A percentile compares a stretch with the other conserved stretches of the same genome.
Conservation (phyloP, 1,140 invertebrate species). For the Mya arenaria region DNA sequence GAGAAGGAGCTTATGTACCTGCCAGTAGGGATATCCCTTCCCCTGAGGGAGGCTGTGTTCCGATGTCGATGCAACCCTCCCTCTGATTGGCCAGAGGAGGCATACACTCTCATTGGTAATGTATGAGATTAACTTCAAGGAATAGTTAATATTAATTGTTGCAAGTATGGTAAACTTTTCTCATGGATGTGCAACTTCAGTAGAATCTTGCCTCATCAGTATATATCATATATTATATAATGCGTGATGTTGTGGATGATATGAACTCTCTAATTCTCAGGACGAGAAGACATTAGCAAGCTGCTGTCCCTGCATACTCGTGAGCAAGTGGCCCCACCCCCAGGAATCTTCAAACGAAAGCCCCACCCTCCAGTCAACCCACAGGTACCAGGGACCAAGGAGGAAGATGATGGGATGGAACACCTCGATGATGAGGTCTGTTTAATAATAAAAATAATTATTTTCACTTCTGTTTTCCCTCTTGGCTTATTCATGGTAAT, state of each 20-base stretch:
- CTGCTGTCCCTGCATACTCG: constrained; percentile 59
- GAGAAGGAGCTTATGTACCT: constrained; percentile 88
- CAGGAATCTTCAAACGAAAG: constrained; percentile 58
- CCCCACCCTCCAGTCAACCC: constrained; percentile 41
- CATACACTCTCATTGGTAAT: constrained; percentile 89
- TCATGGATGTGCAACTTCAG: no score
- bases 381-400: constrained; percentile 70
- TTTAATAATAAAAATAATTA: no score
- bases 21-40: constrained; percentile 88
- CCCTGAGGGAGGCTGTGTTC: constrained; percentile 89
- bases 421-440: constrained; percentile 84
- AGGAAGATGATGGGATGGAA: constrained; percentile 87
- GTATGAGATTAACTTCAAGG: not conserved
- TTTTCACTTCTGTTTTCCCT: no score
- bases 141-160: no score
- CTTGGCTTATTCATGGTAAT: no score
- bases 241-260: no score
- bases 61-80: constrained; percentile 89
- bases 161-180: no score
- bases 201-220: no score
- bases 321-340: constrained; percentile 47
- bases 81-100: constrained; percentile 88
- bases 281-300: constrained; percentile 80
- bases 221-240: no score
- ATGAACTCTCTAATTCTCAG: no score